Base-by-base conservation (phyloP, 2,888 invertebrate species). In the Hypselothyrea guttata region DNA sequence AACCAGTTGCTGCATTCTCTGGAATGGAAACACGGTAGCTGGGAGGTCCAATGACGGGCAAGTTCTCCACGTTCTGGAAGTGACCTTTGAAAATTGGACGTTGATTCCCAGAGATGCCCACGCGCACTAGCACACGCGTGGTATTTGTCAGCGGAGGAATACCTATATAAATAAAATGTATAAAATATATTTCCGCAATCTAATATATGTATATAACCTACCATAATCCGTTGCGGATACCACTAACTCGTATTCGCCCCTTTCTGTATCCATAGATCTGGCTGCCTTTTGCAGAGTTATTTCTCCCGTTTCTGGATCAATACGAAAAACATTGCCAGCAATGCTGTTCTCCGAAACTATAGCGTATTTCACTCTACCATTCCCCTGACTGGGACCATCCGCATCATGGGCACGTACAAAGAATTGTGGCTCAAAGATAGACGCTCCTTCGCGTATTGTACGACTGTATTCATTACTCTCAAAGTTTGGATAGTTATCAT, bases 41-140 rank as follows among this genome's bases (percentile, higher is more conserved):
- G 83, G 93, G 94, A 0, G 94, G 94, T 8, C 93, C 94, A 0
- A 93, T 89, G 13, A 92, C 92, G 22, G 92, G 92, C n/a, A 88
- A 75, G 51, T 88, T 87, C 66, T 89, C 88, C 1, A 91, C 91
- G 63, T 92, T 92, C 47, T 93, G 93, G 71, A 93, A 94, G 75
- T 94, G 94, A 0, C 94, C 94, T 72, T 93, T 93, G 77, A 94
- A 95, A n/a, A 94, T 93, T 0, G 95, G 95, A n/a, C 94, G 91
- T 75, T 95, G 94, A 78, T 95, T 95, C 1, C 95, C 95, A 0
- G 95, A 94, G 2, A 95, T 94, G 0, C 95, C 95, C 0, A 95
- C 95, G n/a, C 94, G 91, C 11, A 95, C 92, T 7, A 92, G 91
- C 0, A 95, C 92, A 30, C 92, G 91, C 0, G 94, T 93, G 63